Evolutionary conservation across 2,888 invertebrate genomes (phyloP).

Genomic region (Cryptocephalus primarius): DNA sequence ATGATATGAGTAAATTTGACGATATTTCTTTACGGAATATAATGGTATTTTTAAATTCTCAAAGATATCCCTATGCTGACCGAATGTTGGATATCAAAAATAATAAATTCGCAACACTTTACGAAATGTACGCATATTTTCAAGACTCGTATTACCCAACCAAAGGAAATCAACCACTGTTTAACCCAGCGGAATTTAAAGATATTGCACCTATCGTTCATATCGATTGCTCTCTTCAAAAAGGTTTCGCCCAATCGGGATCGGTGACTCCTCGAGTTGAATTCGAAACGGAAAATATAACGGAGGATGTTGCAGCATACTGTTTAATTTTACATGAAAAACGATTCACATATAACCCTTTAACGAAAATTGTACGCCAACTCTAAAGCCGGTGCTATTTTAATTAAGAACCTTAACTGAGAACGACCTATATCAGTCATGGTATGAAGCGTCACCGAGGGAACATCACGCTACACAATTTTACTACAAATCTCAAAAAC

Average conservation of each 20-base stretch:
- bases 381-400: no score
- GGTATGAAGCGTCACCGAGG: no score
- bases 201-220: slow-evolving; percentile 1
- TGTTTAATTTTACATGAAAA: slow-evolving; percentile 6
- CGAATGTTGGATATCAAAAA: not conserved
- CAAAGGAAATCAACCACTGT: slow-evolving; percentile 1
- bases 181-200: slow-evolving; percentile 3
- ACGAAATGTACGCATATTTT: slow-evolving; percentile 9
- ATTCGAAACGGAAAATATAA: slow-evolving; percentile 4
- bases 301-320: slow-evolving; percentile 2
- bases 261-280: slow-evolving; percentile 5
- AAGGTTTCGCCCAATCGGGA: slow-evolving; percentile 1
- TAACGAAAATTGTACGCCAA: slow-evolving; percentile 1
- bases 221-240: slow-evolving; percentile 3
- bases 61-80: slow-evolving; percentile 1
- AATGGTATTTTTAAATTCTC: slow-evolving; percentile 6
- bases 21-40: slow-evolving; percentile 5
- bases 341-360: not conserved
- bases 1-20: slow-evolving; percentile 5
- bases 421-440: no score
- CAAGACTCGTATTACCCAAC: slow-evolving; percentile 4
- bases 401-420: no score
- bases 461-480: no score
- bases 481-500: no score
- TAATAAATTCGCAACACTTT: slow-evolving; percentile 5